A percentile compares a stretch with the other conserved stretches of the same genome.
Conservation (phyloP, 2,797 vertebrate species). For the Gambelia wislizenii region DNA sequence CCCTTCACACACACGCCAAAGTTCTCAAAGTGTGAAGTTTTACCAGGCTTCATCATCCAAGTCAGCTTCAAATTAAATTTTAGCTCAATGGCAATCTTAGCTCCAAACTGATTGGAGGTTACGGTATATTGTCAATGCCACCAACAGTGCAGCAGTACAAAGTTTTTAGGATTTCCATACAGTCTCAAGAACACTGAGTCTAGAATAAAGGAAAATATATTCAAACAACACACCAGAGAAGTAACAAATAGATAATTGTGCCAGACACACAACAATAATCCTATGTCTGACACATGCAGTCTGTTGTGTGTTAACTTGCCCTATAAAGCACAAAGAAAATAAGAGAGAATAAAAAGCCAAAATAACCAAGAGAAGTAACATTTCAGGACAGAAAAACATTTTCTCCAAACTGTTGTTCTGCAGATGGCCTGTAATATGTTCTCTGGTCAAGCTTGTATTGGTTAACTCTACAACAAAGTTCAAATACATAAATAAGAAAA, state of each 20-base stretch:
- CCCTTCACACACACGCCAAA: too few relatives aligned
- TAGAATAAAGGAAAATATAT: background rate
- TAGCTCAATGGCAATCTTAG: background rate
- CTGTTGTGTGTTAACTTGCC: rapidly evolving
- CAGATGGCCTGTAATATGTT: background rate
- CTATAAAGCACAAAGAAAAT: background rate
- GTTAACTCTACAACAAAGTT: background rate
- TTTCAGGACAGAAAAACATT: background rate
- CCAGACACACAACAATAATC: background rate
- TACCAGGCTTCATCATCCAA: background rate
- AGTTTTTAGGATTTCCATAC: background rate
- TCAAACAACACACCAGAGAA: background rate
- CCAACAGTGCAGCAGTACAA: rapidly evolving
- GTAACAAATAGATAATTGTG: background rate
- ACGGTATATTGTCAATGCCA: background rate
- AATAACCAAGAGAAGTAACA: background rate
- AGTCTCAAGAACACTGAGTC: rapidly evolving
- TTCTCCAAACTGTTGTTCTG: too few relatives aligned
- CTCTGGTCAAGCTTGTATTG: background rate
- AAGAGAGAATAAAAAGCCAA: background rate
- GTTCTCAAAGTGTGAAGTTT: background rate
- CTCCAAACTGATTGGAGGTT: background rate
- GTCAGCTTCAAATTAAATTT: background rate
- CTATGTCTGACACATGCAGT: background rate
- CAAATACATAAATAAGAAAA: conserved; percentile 12